These are phyloP conservation scores for Apostichopus parvimensis DNA, from an alignment of 35 echinoderm and acorn worm genomes.

Conservation along the genomic window DNA sequence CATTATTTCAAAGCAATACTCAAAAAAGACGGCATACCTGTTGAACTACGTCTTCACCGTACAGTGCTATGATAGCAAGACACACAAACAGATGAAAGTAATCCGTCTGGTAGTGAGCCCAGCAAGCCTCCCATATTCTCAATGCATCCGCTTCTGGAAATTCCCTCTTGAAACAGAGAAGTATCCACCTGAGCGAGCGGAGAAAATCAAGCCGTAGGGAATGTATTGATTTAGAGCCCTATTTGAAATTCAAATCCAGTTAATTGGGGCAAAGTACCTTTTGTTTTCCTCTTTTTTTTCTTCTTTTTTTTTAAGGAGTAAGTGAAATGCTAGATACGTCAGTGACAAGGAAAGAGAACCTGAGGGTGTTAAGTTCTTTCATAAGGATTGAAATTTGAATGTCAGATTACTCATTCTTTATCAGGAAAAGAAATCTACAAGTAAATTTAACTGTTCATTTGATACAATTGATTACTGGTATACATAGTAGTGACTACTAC, in stretches of 20 bases:
- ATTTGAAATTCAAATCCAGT: not conserved
- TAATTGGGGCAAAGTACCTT: not conserved
- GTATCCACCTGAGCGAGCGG: slow-evolving; percentile 71
- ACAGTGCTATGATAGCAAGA: slow-evolving; percentile 86
- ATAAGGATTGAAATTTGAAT: no score
- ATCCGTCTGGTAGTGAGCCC: slow-evolving; percentile 97
- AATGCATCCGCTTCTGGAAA: slow-evolving; percentile 90
- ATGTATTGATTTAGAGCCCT: not conserved
- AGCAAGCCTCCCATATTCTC: slow-evolving; percentile 97
- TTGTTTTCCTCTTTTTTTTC: no score
- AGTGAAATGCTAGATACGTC: no score
- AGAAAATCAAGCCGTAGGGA: not conserved
- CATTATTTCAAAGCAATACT: no score
- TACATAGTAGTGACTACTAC: no score
- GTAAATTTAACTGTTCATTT: no score
- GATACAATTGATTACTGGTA: no score
- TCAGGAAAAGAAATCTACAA: no score
- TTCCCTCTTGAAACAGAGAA: slow-evolving; percentile 98
- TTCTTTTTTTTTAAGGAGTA: no score
- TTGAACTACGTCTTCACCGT: slow-evolving; percentile 92
- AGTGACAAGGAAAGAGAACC: no score
- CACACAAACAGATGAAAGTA: slow-evolving; percentile 98
- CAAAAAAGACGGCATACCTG: slow-evolving; percentile 58
- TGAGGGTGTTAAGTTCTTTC: no score
- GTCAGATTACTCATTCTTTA: no score